Percentiles rank a stretch among this genome's conserved stretches.
phyloP scores from a whole-genome alignment of 53 echinoderm and acorn worm genomes.

The Mesocentrotus franciscanus region DNA sequence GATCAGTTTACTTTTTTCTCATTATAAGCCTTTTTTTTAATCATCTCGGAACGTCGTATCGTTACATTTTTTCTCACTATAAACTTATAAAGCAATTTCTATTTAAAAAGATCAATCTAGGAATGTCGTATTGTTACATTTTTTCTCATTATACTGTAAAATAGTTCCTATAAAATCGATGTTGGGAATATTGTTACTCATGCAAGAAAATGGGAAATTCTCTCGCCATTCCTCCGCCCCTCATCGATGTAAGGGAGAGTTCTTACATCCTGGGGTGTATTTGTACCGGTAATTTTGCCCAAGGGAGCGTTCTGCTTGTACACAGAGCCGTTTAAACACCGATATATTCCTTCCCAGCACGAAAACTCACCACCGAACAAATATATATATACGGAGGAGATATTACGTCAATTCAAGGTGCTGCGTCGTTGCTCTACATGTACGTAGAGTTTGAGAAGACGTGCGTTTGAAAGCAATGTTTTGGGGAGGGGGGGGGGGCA shows the following conservation, averaged over 20 bases:
- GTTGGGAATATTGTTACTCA: too few species aligned
- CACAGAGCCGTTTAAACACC: slow-evolving; percentile 13
- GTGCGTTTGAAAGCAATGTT: background rate
- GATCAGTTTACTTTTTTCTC: background rate
- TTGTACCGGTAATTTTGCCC: slow-evolving; percentile 35
- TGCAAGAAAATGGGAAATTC: too few species aligned
- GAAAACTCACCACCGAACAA: slow-evolving; percentile 1
- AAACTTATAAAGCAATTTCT: too few species aligned
- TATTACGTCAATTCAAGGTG: background rate
- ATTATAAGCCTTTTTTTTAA: too few species aligned
- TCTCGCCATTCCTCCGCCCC: too few species aligned
- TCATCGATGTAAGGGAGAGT: background rate
- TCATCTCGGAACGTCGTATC: too few species aligned
- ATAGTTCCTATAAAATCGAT: too few species aligned
- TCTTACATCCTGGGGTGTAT: background rate
- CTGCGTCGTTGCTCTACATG: background rate
- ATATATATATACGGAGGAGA: background rate
- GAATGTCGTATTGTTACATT: too few species aligned
- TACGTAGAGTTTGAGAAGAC: background rate
- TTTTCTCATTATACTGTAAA: too few species aligned
- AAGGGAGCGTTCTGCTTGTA: background rate
- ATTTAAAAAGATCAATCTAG: too few species aligned
- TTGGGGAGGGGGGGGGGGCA: background rate
- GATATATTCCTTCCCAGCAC: background rate
- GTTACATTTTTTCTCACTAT: too few species aligned